phyloP scores from a whole-genome alignment of 1,140 invertebrate genomes.

The Papilio aristodemus region DNA sequence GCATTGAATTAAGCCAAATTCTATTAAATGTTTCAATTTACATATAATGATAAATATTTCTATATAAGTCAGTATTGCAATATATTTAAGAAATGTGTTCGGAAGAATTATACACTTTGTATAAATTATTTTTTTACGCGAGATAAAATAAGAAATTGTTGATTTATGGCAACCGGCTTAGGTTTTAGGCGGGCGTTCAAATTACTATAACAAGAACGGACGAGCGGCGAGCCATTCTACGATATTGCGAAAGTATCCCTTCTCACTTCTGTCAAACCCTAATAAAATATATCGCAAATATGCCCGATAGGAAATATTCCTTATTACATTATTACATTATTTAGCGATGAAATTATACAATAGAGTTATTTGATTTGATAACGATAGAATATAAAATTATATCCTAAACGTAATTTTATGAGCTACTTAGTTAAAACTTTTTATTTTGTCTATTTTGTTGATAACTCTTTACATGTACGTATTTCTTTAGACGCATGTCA shows the following conservation, averaged over 20 bases:
- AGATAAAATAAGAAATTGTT: slow-evolving; percentile 37
- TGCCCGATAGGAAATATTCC: slow-evolving; percentile 14
- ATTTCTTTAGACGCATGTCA: no score
- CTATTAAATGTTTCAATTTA: no score
- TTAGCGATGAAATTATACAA: slow-evolving; percentile 1
- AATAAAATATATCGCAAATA: slow-evolving; percentile 43
- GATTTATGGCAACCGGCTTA: slow-evolving; percentile 50
- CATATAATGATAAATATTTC: no score
- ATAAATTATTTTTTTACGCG: slow-evolving; percentile 8
- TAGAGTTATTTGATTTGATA: neutral
- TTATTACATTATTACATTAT: slow-evolving; percentile 12
- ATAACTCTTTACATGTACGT: no score
- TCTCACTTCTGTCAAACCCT: slow-evolving; percentile 49
- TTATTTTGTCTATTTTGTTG: neutral
- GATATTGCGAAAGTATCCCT: slow-evolving; percentile 49
- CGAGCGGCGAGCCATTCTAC: slow-evolving; percentile 41
- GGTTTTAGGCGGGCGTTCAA: slow-evolving; percentile 45
- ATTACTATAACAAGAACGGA: slow-evolving; percentile 49
- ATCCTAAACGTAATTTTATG: no score
- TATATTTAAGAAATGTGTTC: neutral
- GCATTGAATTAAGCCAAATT: no score
- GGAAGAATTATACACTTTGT: neutral
- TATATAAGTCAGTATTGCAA: neutral
- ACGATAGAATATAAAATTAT: no score
- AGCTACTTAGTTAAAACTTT: no score